Percentiles rank a stretch among this genome's conserved stretches.
Evolutionary conservation across 35 echinoderm and acorn worm species (phyloP).

Genomic region (Acanthaster planci): DNA sequence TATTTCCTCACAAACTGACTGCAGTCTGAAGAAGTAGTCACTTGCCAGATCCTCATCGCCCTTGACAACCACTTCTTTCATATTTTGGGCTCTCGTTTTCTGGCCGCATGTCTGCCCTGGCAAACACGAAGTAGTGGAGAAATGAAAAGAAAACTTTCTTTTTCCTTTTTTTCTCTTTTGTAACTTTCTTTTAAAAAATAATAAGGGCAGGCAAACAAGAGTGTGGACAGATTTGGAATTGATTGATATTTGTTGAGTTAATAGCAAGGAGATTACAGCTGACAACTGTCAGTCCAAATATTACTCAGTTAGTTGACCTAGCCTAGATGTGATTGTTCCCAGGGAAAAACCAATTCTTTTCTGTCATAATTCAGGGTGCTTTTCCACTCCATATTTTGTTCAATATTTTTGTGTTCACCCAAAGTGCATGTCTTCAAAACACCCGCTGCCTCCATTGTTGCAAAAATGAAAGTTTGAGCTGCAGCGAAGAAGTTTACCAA

Average conservation of each 20-base stretch:
- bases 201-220: background rate
- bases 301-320: background rate
- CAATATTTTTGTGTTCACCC: too few species aligned
- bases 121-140: background rate
- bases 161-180: background rate
- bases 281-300: background rate
- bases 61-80: background rate
- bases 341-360: background rate
- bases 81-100: background rate
- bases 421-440: too few species aligned
- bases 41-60: background rate
- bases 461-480: too few species aligned
- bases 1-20: constrained; percentile 8
- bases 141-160: background rate
- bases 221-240: background rate
- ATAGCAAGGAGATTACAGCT: background rate
- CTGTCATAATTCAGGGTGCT: background rate
- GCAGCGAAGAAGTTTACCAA: too few species aligned
- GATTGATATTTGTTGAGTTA: constrained; percentile 32
- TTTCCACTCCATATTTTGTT: too few species aligned
- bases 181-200: background rate
- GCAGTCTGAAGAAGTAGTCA: background rate
- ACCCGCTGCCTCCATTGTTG: too few species aligned
- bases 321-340: constrained; percentile 13
- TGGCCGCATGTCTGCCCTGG: background rate